Percentiles rank a stretch among this genome's conserved stretches.
These are phyloP conservation scores for Lycaon pictus DNA, from an alignment of 2,113 vertebrate species.

Conservation along the genomic window DNA sequence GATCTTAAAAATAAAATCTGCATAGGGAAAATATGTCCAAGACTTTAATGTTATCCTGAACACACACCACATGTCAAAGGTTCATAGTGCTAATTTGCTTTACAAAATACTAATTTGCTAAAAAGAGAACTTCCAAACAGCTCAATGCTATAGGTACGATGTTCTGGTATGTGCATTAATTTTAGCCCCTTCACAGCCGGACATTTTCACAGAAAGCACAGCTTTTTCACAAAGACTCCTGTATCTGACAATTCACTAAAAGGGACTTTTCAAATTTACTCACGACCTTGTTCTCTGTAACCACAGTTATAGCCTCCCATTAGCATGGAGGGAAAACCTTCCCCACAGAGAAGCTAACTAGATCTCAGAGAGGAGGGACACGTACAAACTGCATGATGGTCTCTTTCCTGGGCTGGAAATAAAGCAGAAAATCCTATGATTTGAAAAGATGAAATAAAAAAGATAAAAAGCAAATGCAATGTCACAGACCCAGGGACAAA, in stretches of 20 bases:
- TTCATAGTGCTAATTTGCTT: background rate
- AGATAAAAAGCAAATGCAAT: background rate
- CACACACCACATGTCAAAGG: background rate
- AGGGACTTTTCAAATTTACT: background rate
- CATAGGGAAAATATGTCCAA: background rate
- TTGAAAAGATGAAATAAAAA: background rate
- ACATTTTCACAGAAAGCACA: background rate
- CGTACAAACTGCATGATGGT: fast-evolving
- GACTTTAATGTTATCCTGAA: background rate
- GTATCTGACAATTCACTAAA: background rate
- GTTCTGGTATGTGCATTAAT: background rate
- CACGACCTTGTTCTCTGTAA: background rate
- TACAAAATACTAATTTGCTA: background rate
- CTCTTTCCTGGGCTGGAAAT: background rate
- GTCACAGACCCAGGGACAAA: background rate
- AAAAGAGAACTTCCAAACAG: background rate
- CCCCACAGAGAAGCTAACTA: background rate
- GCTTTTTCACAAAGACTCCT: background rate
- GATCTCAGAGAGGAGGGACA: background rate
- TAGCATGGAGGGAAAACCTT: background rate
- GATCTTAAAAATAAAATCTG: background rate
- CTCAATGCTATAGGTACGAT: background rate
- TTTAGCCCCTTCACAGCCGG: background rate
- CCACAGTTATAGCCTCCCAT: background rate
- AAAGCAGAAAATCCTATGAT: background rate